These are phyloP conservation scores for Eumaeus atala DNA, from an alignment of 1,140 invertebrate species.

Conservation along the genomic window DNA sequence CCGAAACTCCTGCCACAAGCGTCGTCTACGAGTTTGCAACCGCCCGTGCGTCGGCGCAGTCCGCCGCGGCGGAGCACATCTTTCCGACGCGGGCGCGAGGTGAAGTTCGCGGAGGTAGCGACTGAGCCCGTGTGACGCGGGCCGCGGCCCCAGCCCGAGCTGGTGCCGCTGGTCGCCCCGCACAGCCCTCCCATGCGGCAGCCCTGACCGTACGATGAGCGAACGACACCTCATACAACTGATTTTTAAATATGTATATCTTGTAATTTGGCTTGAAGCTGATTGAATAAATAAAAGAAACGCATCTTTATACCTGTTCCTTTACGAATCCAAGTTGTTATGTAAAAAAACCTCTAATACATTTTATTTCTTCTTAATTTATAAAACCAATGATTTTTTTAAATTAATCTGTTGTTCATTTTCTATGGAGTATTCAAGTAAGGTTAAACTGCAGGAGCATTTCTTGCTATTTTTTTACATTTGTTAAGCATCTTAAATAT, in stretches of 20 bases:
- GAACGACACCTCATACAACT: constrained; percentile 8
- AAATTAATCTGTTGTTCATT: too few species aligned
- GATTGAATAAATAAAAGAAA: too few species aligned
- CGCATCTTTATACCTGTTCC: too few species aligned
- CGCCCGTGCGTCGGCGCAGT: constrained; percentile 36
- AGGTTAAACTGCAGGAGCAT: too few species aligned
- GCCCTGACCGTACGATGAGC: constrained; percentile 6
- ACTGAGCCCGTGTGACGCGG: constrained; percentile 52
- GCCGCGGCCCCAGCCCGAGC: constrained; percentile 64
- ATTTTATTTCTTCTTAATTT: too few species aligned
- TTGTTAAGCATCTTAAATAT: too few species aligned
- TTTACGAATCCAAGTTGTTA: too few species aligned
- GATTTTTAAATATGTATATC: background rate
- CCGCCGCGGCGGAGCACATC: constrained; percentile 52
- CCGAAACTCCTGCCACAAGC: constrained; percentile 56
- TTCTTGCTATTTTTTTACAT: too few species aligned
- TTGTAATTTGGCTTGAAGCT: background rate
- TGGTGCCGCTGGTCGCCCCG: constrained; percentile 53
- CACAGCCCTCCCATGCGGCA: background rate
- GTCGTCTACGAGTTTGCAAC: constrained; percentile 57
- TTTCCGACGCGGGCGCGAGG: constrained; percentile 66
- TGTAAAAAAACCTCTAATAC: too few species aligned
- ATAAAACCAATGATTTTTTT: too few species aligned
- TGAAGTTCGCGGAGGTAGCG: constrained; percentile 73
- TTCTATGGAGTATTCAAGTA: too few species aligned